Evolutionary conservation across 2,797 vertebrate genomes (phyloP).

Genomic region (Anguilla marmorata): DNA sequence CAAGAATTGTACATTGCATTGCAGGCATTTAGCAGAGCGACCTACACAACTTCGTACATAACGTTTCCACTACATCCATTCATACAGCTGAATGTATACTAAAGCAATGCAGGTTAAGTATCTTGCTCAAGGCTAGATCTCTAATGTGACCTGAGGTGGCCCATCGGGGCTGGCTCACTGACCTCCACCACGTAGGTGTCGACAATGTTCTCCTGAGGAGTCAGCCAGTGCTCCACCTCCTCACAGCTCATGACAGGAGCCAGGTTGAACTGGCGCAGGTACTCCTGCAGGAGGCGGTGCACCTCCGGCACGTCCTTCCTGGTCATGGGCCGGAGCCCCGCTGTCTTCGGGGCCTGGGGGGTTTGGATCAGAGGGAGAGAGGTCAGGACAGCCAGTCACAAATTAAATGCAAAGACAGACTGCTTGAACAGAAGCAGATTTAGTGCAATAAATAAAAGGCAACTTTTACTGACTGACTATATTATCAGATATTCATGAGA

Average conservation of each 20-base stretch:
- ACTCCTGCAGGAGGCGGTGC: slow-evolving; percentile 82
- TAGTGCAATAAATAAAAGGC: not conserved
- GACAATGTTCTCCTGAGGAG: slow-evolving; percentile 93
- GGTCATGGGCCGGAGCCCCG: slow-evolving; percentile 86
- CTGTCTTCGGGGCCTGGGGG: slow-evolving; percentile 82
- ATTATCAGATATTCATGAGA: not conserved
- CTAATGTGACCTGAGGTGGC: not conserved
- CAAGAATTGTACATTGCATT: not conserved
- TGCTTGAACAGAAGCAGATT: not conserved
- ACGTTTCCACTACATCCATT: too few relatives aligned
- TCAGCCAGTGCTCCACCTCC: slow-evolving; percentile 94
- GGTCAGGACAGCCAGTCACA: not conserved
- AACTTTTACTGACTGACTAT: not conserved
- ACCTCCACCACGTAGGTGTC: slow-evolving; percentile 97
- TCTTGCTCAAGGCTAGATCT: not conserved
- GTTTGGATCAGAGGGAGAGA: not conserved
- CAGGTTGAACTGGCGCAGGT: slow-evolving; percentile 91
- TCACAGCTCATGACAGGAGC: slow-evolving; percentile 86
- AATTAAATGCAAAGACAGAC: not conserved
- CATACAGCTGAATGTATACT: too few relatives aligned
- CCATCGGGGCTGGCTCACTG: slow-evolving; percentile 22
- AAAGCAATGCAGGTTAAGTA: too few relatives aligned
- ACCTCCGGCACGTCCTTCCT: slow-evolving; percentile 84
- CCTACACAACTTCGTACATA: too few relatives aligned
- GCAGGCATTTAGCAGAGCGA: not conserved